Conservation (phyloP, 2,888 invertebrate genomes). For the Drosophila picticornis region DNA sequence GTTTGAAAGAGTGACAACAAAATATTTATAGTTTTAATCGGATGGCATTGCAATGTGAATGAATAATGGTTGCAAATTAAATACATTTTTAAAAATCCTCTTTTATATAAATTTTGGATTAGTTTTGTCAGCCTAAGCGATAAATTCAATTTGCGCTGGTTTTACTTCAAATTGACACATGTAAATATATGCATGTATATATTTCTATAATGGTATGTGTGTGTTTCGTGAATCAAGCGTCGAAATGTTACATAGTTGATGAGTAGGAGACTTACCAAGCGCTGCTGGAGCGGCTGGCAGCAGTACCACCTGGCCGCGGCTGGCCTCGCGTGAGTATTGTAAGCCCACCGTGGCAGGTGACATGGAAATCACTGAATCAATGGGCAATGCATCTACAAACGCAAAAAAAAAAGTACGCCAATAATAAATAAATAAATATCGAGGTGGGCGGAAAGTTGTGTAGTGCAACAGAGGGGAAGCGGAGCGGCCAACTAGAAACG, state of each 20-base stretch:
- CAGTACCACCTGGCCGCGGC: conserved; percentile 92
- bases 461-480: neutral
- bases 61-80: neutral
- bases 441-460: conserved; percentile 13
- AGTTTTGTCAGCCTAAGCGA: neutral
- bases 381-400: conserved; percentile 88
- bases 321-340: conserved; percentile 94
- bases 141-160: neutral
- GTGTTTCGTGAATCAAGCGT: conserved; percentile 19
- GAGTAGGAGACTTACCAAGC: conserved; percentile 85
- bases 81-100: neutral
- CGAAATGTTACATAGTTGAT: conserved; percentile 17
- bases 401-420: conserved; percentile 28
- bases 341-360: conserved; percentile 91
- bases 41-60: neutral
- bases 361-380: conserved; percentile 91
- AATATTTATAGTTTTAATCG: neutral
- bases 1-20: neutral
- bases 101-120: neutral
- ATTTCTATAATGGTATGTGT: neutral
- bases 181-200: neutral
- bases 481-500: conserved; percentile 12
- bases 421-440: conserved; percentile 42
- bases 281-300: conserved; percentile 89
- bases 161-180: neutral